phyloP scores from a whole-genome alignment of 2,113 vertebrate species.

The Hypomesus transpacificus region DNA sequence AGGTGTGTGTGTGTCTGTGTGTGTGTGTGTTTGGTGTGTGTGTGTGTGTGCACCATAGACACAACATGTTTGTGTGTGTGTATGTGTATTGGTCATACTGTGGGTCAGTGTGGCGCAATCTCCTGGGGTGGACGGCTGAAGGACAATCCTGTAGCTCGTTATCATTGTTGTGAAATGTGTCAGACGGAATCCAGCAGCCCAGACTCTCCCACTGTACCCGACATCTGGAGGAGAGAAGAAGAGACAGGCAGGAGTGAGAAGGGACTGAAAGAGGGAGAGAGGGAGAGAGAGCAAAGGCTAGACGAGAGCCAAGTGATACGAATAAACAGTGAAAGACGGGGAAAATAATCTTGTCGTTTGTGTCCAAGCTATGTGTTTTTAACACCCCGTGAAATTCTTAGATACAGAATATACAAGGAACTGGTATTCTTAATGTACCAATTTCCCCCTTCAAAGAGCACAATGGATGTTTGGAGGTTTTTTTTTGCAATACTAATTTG shows the following conservation, averaged over 20 bases:
- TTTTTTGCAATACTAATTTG: too few relatives aligned
- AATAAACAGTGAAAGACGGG: background rate
- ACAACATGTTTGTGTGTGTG: background rate
- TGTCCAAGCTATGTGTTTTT: background rate
- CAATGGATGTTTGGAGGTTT: too few relatives aligned
- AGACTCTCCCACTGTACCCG: constrained; percentile 66
- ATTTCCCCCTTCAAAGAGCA: too few relatives aligned
- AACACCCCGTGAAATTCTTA: too few relatives aligned
- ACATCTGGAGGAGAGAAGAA: constrained; percentile 66
- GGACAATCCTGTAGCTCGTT: constrained; percentile 60
- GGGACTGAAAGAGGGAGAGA: background rate
- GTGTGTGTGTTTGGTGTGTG: background rate
- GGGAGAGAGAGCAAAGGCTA: background rate
- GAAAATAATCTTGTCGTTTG: background rate
- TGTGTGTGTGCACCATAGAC: background rate
- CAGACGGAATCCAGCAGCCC: constrained; percentile 65
- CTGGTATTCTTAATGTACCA: too few relatives aligned
- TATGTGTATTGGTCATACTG: constrained; percentile 8
- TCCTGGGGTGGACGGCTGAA: constrained; percentile 53
- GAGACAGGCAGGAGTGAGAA: background rate
- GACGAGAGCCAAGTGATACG: background rate
- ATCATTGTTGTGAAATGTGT: constrained; percentile 75
- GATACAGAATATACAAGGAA: too few relatives aligned
- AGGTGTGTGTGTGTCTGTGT: background rate
- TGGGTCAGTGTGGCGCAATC: constrained; percentile 20